These are phyloP conservation scores for Rhynchotus rufescens DNA, from an alignment of 2,797 vertebrate genomes.

Conservation along the genomic window DNA sequence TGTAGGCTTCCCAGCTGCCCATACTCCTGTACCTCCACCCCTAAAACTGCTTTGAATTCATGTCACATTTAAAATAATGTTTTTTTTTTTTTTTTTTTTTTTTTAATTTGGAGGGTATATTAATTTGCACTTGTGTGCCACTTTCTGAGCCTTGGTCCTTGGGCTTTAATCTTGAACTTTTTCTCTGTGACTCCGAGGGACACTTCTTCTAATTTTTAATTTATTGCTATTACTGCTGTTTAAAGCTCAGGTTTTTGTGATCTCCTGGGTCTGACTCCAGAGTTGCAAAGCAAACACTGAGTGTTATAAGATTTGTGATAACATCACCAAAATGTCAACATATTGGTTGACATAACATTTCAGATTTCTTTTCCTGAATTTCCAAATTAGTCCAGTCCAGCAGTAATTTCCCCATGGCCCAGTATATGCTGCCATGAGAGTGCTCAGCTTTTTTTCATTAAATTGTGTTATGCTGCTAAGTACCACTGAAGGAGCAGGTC, in stretches of 20 bases:
- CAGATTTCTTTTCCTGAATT: not conserved
- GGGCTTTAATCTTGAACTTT: not conserved
- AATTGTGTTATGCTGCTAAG: not conserved
- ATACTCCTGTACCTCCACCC: not conserved
- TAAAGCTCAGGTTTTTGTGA: not conserved
- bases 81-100: not conserved
- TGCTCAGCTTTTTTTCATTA: not conserved
- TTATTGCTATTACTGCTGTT: not conserved
- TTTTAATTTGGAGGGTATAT: not conserved
- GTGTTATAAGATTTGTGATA: not conserved
- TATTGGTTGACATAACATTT: not conserved
- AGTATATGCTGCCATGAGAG: not conserved
- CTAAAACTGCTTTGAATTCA: not conserved
- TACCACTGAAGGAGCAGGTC: not conserved
- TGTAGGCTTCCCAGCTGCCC: not conserved
- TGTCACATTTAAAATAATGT: not conserved
- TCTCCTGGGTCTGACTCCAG: not conserved
- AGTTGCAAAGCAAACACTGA: not conserved
- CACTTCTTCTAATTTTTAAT: not conserved
- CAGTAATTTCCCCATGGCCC: not conserved
- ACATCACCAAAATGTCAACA: slow-evolving; percentile 2
- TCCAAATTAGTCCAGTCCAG: not conserved
- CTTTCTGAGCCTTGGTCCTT: not conserved
- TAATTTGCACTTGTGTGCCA: not conserved
- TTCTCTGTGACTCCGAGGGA: not conserved